A percentile compares a stretch with the other conserved stretches of the same genome.
phyloP scores from a whole-genome alignment of 1,140 invertebrate genomes.

The Potamilus streckersoni region DNA sequence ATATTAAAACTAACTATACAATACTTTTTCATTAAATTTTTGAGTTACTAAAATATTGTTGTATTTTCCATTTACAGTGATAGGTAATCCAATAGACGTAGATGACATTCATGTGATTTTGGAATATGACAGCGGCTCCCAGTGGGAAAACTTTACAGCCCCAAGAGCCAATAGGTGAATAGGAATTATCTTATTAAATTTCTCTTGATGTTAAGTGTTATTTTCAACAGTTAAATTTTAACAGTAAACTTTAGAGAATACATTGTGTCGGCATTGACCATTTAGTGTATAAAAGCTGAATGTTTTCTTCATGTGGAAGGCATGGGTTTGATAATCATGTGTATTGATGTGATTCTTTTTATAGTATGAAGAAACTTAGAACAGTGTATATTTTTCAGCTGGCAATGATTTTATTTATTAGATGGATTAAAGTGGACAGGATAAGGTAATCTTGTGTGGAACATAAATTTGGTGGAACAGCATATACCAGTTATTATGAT shows the following conservation, averaged over 20 bases:
- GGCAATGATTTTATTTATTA: too few relatives aligned
- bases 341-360: too few relatives aligned
- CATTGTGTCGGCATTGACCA: too few relatives aligned
- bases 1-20: background rate
- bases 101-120: constrained; percentile 88
- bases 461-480: too few relatives aligned
- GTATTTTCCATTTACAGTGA: constrained; percentile 44
- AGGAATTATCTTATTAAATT: background rate
- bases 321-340: too few relatives aligned
- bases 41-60: constrained; percentile 1
- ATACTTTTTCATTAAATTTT: constrained; percentile 6
- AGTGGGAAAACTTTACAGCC: constrained; percentile 80
- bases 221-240: background rate
- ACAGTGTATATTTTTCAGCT: too few relatives aligned
- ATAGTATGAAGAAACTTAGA: too few relatives aligned
- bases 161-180: constrained; percentile 82
- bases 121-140: constrained; percentile 82
- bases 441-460: too few relatives aligned
- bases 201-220: background rate
- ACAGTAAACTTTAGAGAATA: background rate
- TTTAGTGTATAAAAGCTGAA: too few relatives aligned
- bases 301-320: too few relatives aligned
- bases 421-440: too few relatives aligned
- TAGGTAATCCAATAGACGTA: constrained; percentile 60
- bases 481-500: too few relatives aligned